Conservation (phyloP, 2,113 vertebrate species). For the Tachysurus fulvidraco region DNA sequence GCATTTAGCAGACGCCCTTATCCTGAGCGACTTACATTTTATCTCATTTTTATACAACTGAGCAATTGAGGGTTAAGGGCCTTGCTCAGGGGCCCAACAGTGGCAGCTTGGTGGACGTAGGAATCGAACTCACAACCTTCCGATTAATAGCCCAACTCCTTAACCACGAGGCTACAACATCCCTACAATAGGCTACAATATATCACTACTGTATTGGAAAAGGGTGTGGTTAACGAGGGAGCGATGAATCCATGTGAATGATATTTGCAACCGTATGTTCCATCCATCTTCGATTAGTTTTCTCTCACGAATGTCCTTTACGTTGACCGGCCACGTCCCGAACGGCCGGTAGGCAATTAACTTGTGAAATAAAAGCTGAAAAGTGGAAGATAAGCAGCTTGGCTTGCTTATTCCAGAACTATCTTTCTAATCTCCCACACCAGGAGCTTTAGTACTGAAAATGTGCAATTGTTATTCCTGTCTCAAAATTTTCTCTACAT, state of each 20-base stretch:
- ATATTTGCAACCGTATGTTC: not conserved
- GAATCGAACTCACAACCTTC: too few species aligned
- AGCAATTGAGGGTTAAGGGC: too few species aligned
- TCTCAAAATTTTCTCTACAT: not conserved
- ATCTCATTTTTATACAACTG: too few species aligned
- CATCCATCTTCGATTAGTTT: too few species aligned
- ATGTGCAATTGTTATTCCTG: not conserved
- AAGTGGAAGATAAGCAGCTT: slow-evolving; percentile 17
- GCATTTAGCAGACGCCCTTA: too few species aligned
- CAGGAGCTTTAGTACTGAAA: not conserved
- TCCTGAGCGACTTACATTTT: too few species aligned
- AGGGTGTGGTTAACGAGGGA: not conserved
- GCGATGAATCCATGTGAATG: not conserved
- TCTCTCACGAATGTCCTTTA: not conserved
- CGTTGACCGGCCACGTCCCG: not conserved
- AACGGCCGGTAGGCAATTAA: not conserved
- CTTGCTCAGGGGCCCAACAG: too few species aligned
- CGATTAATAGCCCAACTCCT: too few species aligned
- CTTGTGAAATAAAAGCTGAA: not conserved
- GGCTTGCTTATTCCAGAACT: not conserved
- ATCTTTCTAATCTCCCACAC: slow-evolving; percentile 6
- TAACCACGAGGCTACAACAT: too few species aligned
- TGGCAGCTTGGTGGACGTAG: too few species aligned
- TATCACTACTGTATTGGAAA: not conserved
- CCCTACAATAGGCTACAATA: not conserved